Conservation (phyloP, 1,140 invertebrate genomes). For the Galleria mellonella region DNA sequence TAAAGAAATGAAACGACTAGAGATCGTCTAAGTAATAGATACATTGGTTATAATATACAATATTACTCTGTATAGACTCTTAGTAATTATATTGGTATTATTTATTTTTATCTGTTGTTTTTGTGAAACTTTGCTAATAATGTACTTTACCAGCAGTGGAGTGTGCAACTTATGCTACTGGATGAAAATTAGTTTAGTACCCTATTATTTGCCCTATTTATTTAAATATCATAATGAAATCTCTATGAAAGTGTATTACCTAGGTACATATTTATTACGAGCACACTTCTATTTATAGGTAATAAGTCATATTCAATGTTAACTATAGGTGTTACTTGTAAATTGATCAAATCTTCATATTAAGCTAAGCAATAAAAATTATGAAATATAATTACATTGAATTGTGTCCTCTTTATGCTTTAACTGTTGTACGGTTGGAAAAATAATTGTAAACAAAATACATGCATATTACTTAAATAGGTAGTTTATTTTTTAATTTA, state of each 20-base stretch:
- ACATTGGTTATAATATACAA: conserved; percentile 11
- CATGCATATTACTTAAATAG: conserved; percentile 14
- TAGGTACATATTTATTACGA: too few relatives aligned
- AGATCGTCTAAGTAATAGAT: conserved; percentile 72
- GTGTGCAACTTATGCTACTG: too few relatives aligned
- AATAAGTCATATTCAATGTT: conserved; percentile 10
- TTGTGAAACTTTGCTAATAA: conserved; percentile 8
- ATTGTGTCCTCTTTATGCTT: conserved; percentile 10
- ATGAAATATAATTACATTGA: conserved; percentile 1
- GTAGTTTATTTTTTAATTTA: not conserved
- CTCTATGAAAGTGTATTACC: too few relatives aligned
- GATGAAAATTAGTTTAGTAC: too few relatives aligned
- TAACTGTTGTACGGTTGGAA: conserved; percentile 12
- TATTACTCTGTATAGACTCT: conserved; percentile 51
- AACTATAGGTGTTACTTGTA: conserved; percentile 15
- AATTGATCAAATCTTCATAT: conserved; percentile 10
- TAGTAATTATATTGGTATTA: conserved; percentile 62
- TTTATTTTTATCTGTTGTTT: conserved; percentile 49
- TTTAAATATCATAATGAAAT: too few relatives aligned
- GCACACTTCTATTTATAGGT: not conserved
- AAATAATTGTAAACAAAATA: conserved; percentile 15
- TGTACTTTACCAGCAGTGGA: not conserved
- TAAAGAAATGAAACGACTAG: conserved; percentile 90
- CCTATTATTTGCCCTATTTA: too few relatives aligned
- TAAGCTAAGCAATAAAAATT: not conserved